These are phyloP conservation scores for Odontothrips loti DNA, from an alignment of 2,888 invertebrate species.

Conservation along the genomic window DNA sequence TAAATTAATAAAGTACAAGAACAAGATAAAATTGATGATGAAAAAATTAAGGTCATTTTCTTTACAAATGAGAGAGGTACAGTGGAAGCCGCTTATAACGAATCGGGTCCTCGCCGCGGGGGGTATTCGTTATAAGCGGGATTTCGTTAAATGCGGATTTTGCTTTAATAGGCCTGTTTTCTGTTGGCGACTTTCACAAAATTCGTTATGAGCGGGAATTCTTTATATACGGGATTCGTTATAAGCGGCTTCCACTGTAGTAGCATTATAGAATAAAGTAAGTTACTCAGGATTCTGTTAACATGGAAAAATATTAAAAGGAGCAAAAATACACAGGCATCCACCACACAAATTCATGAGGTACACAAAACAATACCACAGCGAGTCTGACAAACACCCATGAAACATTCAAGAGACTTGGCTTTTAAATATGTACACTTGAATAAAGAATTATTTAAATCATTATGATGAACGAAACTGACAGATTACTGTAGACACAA, in stretches of 20 bases:
- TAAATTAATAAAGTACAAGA: background rate
- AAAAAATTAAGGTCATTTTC: background rate
- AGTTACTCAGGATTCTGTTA: too few relatives aligned
- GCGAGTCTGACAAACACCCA: background rate
- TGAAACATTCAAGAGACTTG: background rate
- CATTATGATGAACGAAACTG: too few relatives aligned
- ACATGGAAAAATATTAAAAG: background rate
- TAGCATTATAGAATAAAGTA: too few relatives aligned
- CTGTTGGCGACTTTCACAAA: too few relatives aligned
- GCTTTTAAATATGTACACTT: background rate
- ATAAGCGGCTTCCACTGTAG: too few relatives aligned
- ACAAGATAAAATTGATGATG: background rate
- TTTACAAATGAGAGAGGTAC: too few relatives aligned
- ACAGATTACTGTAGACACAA: too few relatives aligned
- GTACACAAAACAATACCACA: background rate
- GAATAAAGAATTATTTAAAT: too few relatives aligned
- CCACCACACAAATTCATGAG: constrained; percentile 2
- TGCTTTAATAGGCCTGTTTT: too few relatives aligned
- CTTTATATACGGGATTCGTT: background rate
- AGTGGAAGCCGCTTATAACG: too few relatives aligned
- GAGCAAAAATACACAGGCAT: background rate
- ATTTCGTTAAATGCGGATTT: background rate
- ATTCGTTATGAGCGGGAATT: too few relatives aligned
- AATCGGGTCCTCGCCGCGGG: background rate
- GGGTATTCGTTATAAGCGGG: background rate